These are phyloP conservation scores for Dicaeum eximium DNA, from an alignment of 2,113 vertebrate species.

Conservation along the genomic window DNA sequence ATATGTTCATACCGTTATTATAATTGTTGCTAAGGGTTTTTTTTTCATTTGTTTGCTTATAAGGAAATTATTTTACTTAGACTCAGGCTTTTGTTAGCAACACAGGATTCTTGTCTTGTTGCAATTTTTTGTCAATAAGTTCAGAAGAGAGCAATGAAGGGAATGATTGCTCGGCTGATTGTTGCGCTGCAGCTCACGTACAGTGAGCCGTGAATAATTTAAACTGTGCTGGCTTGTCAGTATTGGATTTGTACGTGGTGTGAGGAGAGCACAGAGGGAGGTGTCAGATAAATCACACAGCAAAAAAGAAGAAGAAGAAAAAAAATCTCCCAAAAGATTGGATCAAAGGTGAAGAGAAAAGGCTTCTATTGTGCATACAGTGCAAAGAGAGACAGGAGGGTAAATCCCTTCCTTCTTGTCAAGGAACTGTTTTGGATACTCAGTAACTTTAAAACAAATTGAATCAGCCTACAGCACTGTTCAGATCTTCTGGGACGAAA, in stretches of 20 bases:
- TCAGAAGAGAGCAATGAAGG: slow-evolving; percentile 58
- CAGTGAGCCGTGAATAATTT: slow-evolving; percentile 55
- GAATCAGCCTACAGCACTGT: background rate
- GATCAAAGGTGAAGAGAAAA: background rate
- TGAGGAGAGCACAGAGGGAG: slow-evolving; percentile 5
- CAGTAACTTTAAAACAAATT: slow-evolving; percentile 41
- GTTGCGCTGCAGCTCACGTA: slow-evolving; percentile 14
- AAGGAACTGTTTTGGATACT: background rate
- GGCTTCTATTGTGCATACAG: background rate
- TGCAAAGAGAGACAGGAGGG: background rate
- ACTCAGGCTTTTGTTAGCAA: background rate
- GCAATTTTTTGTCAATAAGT: slow-evolving; percentile 36
- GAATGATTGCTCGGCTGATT: slow-evolving; percentile 23
- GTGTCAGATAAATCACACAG: slow-evolving; percentile 10
- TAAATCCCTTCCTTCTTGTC: background rate
- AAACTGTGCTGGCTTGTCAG: slow-evolving; percentile 33
- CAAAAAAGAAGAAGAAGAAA: background rate
- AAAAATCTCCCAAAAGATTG: background rate
- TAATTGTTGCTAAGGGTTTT: background rate
- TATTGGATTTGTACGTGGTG: slow-evolving; percentile 52
- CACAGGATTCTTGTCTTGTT: background rate
- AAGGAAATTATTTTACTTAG: background rate
- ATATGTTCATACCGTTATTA: background rate
- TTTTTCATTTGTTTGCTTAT: background rate
- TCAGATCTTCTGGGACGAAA: slow-evolving; percentile 13